A percentile compares a stretch with the other conserved stretches of the same genome.
phyloP scores from a whole-genome alignment of 2,113 vertebrate species.

The Neogale vison region DNA sequence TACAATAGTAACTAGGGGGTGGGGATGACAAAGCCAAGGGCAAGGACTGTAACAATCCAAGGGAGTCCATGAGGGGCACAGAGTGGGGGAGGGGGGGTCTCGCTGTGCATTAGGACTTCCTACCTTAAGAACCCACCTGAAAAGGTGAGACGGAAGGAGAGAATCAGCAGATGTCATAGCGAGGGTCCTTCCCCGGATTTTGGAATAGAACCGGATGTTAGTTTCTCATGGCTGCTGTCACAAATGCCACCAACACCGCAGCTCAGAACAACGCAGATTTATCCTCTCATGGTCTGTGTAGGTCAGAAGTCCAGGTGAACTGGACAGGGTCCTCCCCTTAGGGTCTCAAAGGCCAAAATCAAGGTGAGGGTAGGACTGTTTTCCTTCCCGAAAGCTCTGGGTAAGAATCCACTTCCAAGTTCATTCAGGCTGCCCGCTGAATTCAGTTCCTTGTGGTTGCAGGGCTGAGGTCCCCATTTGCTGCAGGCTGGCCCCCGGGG shows the following conservation, averaged over 20 bases:
- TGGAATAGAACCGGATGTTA: not conserved
- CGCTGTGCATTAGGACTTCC: accelerated
- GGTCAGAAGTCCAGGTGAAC: not conserved
- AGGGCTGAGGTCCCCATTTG: not conserved
- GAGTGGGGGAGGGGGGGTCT: not conserved
- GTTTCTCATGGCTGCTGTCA: not conserved
- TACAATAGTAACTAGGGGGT: not conserved
- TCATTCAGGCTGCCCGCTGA: not conserved
- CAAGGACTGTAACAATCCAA: not conserved
- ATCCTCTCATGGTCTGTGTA: not conserved
- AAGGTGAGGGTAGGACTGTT: too few relatives aligned
- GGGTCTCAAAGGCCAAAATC: not conserved
- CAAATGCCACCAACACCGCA: accelerated
- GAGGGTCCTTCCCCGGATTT: accelerated
- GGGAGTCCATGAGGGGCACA: accelerated
- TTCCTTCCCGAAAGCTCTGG: not conserved
- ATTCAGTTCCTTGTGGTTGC: not conserved
- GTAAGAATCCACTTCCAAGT: not conserved
- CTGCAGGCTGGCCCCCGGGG: not conserved
- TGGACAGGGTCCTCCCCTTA: not conserved
- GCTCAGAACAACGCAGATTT: not conserved
- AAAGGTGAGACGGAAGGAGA: not conserved
- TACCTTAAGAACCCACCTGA: not conserved
- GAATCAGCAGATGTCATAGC: accelerated
- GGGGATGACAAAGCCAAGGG: not conserved